These are phyloP conservation scores for Meteorus sp. DNA, from an alignment of 1,140 invertebrate genomes.

Conservation along the genomic window DNA sequence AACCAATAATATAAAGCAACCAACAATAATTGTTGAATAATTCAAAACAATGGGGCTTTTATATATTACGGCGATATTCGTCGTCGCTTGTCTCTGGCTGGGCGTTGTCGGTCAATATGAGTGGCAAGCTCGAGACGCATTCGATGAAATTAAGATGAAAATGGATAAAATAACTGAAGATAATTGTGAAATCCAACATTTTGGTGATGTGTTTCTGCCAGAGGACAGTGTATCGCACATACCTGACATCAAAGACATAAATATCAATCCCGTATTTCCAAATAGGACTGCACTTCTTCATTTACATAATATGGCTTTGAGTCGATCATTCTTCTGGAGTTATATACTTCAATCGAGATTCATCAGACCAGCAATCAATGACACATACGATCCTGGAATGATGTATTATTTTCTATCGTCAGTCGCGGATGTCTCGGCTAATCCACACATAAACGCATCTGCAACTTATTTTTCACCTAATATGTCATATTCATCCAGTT, in stretches of 20 bases:
- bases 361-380: constrained; percentile 85
- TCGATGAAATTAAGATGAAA: constrained; percentile 81
- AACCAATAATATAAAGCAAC: neutral
- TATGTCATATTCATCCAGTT: constrained; percentile 91
- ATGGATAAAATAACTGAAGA: constrained; percentile 79
- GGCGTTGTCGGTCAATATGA: constrained; percentile 83
- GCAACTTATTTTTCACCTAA: constrained; percentile 95
- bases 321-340: constrained; percentile 93
- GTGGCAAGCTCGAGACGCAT: constrained; percentile 84
- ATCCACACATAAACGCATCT: constrained; percentile 90
- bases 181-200: constrained; percentile 86
- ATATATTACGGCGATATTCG: constrained; percentile 34
- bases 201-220: constrained; percentile 83
- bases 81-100: constrained; percentile 50
- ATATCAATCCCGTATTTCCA: constrained; percentile 92
- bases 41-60: constrained; percentile 14
- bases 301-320: constrained; percentile 94
- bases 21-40: neutral
- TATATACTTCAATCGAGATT: constrained; percentile 92
- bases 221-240: constrained; percentile 84
- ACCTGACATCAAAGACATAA: constrained; percentile 93
- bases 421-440: constrained; percentile 92
- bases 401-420: constrained; percentile 97
- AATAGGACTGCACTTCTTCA: constrained; percentile 92
- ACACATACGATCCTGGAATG: constrained; percentile 94